Evolutionary conservation across 2,888 invertebrate genomes (phyloP).

Genomic region (Frankliniella intonsa): DNA sequence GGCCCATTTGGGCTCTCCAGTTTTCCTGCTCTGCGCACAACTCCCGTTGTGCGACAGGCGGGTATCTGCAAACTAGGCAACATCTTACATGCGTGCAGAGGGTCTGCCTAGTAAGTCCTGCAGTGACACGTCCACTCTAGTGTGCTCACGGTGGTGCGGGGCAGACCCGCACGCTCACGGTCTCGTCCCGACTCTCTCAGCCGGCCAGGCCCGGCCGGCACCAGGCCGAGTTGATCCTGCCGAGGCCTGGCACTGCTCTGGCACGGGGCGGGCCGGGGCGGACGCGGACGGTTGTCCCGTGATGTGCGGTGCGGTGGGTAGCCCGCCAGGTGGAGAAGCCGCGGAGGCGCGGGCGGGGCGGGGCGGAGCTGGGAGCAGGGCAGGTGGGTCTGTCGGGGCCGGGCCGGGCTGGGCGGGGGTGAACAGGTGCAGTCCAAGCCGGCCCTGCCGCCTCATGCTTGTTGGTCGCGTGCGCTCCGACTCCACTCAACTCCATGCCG

Average conservation of each 20-base stretch:
- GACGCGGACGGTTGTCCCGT: not conserved
- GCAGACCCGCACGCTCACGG: not conserved
- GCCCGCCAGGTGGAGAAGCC: not conserved
- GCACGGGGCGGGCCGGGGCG: not conserved
- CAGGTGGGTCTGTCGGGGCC: not conserved
- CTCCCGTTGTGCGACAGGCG: too few species aligned
- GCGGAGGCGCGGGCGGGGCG: not conserved
- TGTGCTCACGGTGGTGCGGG: not conserved
- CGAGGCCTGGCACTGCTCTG: not conserved
- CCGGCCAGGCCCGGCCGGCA: not conserved
- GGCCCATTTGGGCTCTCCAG: too few species aligned
- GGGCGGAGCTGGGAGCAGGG: not conserved
- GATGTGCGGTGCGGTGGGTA: not conserved
- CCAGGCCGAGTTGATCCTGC: not conserved
- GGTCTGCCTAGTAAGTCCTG: too few species aligned
- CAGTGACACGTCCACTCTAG: too few species aligned
- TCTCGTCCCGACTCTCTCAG: not conserved
- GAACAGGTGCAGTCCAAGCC: not conserved
- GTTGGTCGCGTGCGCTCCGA: slow-evolving; percentile 40
- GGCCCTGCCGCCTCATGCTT: not conserved
- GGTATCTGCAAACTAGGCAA: too few species aligned
- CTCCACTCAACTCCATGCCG: slow-evolving; percentile 40
- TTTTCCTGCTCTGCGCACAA: too few species aligned
- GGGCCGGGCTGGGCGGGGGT: not conserved
- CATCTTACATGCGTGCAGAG: too few species aligned